phyloP scores from a whole-genome alignment of 2,113 vertebrate species.

The Piliocolobus tephrosceles region DNA sequence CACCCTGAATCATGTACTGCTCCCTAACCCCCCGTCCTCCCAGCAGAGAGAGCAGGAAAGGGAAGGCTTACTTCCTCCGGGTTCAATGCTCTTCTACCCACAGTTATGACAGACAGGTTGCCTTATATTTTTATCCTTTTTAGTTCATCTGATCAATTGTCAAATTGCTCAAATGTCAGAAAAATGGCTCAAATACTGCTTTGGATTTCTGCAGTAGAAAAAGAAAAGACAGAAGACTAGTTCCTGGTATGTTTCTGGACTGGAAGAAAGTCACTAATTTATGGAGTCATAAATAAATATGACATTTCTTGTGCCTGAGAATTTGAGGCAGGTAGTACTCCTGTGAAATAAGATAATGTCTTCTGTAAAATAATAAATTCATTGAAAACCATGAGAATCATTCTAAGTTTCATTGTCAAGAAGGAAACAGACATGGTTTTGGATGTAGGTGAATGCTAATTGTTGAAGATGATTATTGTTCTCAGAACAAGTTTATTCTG shows the following conservation, averaged over 20 bases:
- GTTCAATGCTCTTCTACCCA: fast-evolving
- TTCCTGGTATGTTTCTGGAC: fast-evolving
- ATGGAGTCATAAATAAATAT: neutral
- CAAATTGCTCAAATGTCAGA: neutral
- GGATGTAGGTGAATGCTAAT: neutral
- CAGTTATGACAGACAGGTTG: fast-evolving
- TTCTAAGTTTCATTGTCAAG: too few species aligned
- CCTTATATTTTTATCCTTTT: neutral
- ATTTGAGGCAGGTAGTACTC: neutral
- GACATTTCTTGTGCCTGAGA: neutral
- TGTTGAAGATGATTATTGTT: neutral
- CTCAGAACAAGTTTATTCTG: neutral
- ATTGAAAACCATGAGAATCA: neutral
- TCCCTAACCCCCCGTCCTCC: neutral
- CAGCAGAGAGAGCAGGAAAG: fast-evolving
- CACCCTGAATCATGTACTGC: fast-evolving
- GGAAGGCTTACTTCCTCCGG: neutral
- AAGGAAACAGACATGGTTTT: neutral
- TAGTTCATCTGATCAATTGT: neutral
- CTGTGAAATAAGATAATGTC: neutral
- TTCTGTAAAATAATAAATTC: neutral
- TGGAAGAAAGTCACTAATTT: neutral
- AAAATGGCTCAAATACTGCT: neutral
- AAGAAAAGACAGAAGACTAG: neutral
- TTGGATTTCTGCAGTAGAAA: neutral